Base-by-base conservation (phyloP, 2,888 invertebrate genomes). In the Melinopterus prodromus region DNA sequence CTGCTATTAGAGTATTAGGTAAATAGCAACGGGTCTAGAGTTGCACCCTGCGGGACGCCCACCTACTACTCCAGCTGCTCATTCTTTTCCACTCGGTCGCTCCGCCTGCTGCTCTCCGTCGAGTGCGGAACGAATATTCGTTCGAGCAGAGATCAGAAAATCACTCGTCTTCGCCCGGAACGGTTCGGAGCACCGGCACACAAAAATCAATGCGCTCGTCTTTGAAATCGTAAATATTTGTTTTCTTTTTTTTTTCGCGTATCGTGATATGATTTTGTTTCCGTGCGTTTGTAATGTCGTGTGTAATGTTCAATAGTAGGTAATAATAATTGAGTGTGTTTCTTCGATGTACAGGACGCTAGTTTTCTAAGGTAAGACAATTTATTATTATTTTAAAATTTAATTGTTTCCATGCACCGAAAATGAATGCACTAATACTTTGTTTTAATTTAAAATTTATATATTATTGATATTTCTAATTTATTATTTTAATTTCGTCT, bases 181-280 rank as follows among this genome's bases (percentile, higher is more conserved):
- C 53, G 53, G 53, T 53, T 53, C 53, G 53, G 53, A 53, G 53
- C 53, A 53, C 53, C 7, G 9, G 53, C 53, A 72, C 77, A 80
- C 80, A 78, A 80, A 80, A 80, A 80, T 80, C 80, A 80, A 80
- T 80, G 77, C 76, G 53, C 5, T 53, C 53, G 38, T 78, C 75
- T 80, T 80, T 78, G 78, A 78, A 80, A 77, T 79, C 76, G 78
- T 76, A 80, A 78, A 80, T 78, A 80, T 70, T 78, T 75, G 70
- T 75, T 74, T 78, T 75, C 75, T 75, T 78, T 78, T 75, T 78
- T 75, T 78, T 69, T 78, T 74, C 35, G 74, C 36, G n/a, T 53
- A 15, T 16, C 37, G 35, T 26, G 71, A 15, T 71, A 15, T 76
- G 35, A 15, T 26, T 53, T 7, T 75, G 12, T 16, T 6, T 53